These are phyloP conservation scores for Steatornis caripensis DNA, from an alignment of 2,113 vertebrate genomes.

Conservation along the genomic window DNA sequence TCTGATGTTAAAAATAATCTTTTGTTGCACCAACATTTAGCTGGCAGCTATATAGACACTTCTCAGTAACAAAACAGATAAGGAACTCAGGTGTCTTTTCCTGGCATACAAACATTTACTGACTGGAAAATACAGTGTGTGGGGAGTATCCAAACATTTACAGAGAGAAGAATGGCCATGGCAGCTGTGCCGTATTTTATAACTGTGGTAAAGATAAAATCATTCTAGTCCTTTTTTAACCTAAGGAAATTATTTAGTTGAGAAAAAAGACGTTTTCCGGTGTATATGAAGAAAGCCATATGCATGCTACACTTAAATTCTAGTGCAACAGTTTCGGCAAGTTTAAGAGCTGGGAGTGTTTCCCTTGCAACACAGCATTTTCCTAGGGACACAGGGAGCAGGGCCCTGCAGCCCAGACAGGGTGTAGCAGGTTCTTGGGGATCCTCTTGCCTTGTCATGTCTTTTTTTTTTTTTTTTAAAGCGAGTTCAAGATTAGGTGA, in stretches of 20 bases:
- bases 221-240: not conserved
- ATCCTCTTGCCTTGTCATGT: not conserved
- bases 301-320: accelerated
- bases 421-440: not conserved
- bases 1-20: not conserved
- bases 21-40: not conserved
- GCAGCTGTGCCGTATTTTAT: not conserved
- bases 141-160: not conserved
- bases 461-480: not conserved
- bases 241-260: not conserved
- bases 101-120: not conserved
- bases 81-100: not conserved
- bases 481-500: not conserved
- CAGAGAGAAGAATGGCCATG: not conserved
- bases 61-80: not conserved
- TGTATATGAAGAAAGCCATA: not conserved
- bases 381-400: accelerated
- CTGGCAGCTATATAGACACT: not conserved
- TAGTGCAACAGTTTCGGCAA: not conserved
- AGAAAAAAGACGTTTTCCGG: not conserved
- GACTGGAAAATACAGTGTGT: not conserved
- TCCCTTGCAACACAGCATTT: accelerated
- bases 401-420: accelerated
- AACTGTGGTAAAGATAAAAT: not conserved
- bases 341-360: not conserved